These are phyloP conservation scores for Nesometra sesokonis DNA, from an alignment of 35 echinoderm and acorn worm genomes.

Conservation along the genomic window DNA sequence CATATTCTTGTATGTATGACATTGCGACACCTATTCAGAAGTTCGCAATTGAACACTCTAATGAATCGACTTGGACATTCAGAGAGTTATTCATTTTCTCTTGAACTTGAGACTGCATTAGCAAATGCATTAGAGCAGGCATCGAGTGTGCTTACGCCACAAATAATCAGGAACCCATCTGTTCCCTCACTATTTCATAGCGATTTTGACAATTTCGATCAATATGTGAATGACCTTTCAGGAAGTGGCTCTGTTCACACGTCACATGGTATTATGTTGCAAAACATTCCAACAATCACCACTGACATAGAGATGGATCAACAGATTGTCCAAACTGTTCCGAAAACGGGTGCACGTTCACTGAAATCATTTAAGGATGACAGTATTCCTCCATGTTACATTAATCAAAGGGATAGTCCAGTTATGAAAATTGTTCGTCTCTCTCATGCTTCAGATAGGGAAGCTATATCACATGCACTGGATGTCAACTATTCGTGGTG, in stretches of 20 bases:
- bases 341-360: too few species aligned
- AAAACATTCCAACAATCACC: too few species aligned
- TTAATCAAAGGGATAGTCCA: too few species aligned
- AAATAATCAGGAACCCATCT: neutral
- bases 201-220: slow-evolving; percentile 64
- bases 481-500: too few species aligned
- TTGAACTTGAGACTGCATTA: neutral
- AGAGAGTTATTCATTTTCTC: neutral
- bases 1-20: neutral
- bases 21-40: neutral
- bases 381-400: too few species aligned
- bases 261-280: slow-evolving; percentile 55
- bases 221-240: neutral
- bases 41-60: neutral
- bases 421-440: too few species aligned
- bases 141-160: neutral
- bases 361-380: too few species aligned
- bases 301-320: too few species aligned
- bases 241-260: slow-evolving; percentile 33
- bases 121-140: neutral
- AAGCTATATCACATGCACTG: too few species aligned
- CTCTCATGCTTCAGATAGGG: too few species aligned
- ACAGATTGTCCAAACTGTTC: too few species aligned
- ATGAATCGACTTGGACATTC: neutral
- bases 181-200: slow-evolving; percentile 31